Conservation (phyloP, 2,113 vertebrate genomes). For the Kryptolebias marmoratus region DNA sequence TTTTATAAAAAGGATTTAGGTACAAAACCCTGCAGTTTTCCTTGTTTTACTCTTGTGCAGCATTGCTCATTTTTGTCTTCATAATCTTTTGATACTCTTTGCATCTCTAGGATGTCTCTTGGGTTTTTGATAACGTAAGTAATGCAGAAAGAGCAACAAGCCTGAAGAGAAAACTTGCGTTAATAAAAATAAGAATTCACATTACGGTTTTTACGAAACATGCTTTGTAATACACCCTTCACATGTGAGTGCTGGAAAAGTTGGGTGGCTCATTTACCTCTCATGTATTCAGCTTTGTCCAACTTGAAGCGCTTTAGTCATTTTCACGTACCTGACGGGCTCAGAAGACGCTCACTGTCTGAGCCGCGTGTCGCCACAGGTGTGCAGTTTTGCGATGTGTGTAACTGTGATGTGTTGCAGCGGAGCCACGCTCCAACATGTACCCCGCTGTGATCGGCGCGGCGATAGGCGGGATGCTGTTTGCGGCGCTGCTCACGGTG, state of each 20-base stretch:
- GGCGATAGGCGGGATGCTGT: constrained; percentile 84
- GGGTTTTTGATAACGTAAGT: no score
- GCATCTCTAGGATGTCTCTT: no score
- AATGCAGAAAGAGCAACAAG: no score
- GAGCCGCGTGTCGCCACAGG: not conserved
- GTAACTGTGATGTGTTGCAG: constrained; percentile 80
- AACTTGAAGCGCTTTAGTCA: not conserved
- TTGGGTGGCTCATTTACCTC: constrained; percentile 18
- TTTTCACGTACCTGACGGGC: not conserved
- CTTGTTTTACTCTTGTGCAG: no score
- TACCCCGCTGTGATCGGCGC: constrained; percentile 87
- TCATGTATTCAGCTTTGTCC: not conserved
- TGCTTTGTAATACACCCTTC: constrained; percentile 1
- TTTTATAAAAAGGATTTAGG: no score
- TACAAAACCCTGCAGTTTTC: no score
- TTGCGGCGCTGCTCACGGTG: constrained; percentile 77
- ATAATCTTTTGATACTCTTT: no score
- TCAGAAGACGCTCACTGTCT: not conserved
- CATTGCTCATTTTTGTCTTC: no score
- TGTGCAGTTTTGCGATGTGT: constrained; percentile 53
- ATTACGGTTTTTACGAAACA: no score
- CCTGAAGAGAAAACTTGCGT: no score
- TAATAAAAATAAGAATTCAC: no score
- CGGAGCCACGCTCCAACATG: constrained; percentile 80
- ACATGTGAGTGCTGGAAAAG: not conserved